Evolutionary conservation across 1,140 invertebrate genomes (phyloP).

Genomic region (Pogonus chalceus): DNA sequence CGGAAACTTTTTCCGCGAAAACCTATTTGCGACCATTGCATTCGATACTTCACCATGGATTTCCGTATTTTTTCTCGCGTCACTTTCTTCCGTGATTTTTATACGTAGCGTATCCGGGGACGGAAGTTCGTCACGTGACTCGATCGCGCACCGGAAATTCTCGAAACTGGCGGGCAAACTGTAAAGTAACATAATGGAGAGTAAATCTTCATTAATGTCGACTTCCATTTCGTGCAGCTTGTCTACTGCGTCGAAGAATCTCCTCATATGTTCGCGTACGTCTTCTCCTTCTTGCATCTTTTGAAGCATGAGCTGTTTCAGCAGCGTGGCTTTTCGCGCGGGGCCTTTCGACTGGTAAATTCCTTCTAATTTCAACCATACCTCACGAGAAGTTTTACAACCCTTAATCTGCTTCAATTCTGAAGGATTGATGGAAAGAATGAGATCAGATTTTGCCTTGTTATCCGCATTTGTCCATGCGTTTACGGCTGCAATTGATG

Average conservation of each 20-base stretch:
- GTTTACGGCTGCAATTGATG: background rate
- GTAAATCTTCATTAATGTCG: constrained; percentile 18
- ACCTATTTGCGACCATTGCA: constrained; percentile 10
- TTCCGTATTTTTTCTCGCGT: constrained; percentile 14
- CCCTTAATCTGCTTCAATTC: constrained; percentile 21
- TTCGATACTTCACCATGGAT: background rate
- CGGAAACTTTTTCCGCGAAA: background rate
- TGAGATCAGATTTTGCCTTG: constrained; percentile 20
- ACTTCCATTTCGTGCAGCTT: constrained; percentile 22
- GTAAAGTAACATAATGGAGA: constrained; percentile 21
- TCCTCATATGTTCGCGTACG: constrained; percentile 18
- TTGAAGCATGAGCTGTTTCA: constrained; percentile 13
- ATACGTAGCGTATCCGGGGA: constrained; percentile 18
- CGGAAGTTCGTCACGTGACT: constrained; percentile 22
- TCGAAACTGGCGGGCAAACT: constrained; percentile 21
- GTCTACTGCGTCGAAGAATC: constrained; percentile 23
- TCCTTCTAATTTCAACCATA: constrained; percentile 15
- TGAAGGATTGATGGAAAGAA: constrained; percentile 16
- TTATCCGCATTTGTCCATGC: constrained; percentile 12
- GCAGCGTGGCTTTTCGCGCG: no score
- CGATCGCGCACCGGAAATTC: constrained; percentile 21
- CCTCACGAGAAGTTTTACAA: constrained; percentile 13
- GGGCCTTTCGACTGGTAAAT: constrained; percentile 14
- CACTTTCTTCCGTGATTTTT: constrained; percentile 21
- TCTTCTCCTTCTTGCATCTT: constrained; percentile 22